Conservation (phyloP, 2,113 vertebrate species). For the Melanostigma gelatinosum region DNA sequence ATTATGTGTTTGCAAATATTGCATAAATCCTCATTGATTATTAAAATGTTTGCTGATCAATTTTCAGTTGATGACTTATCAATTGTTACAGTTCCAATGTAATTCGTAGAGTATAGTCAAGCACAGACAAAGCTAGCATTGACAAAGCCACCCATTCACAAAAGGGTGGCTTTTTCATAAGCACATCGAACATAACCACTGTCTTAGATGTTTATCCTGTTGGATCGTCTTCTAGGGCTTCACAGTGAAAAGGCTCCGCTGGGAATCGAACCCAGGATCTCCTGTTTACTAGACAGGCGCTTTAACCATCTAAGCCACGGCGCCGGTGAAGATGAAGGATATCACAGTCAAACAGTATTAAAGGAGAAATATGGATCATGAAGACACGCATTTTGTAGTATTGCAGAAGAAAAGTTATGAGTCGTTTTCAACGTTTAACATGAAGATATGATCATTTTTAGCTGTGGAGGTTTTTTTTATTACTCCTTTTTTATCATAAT, state of each 20-base stretch:
- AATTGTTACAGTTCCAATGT: not conserved
- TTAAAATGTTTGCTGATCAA: not conserved
- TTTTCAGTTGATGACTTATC: not conserved
- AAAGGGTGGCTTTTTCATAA: too few relatives aligned
- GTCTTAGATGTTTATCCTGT: too few relatives aligned
- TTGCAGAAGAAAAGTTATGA: too few relatives aligned
- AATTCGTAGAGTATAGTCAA: not conserved
- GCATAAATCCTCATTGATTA: not conserved
- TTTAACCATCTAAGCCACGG: conserved; percentile 5
- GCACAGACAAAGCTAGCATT: not conserved
- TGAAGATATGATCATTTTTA: too few relatives aligned
- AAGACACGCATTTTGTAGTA: too few relatives aligned
- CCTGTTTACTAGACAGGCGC: conserved; percentile 5
- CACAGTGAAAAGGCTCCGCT: not conserved
- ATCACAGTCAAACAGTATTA: too few relatives aligned
- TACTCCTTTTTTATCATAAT: not conserved
- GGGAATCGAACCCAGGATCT: conserved; percentile 3
- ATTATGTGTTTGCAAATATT: too few relatives aligned
- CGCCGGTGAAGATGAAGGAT: not conserved
- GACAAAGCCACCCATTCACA: too few relatives aligned
- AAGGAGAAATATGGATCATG: not conserved
- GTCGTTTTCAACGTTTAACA: too few relatives aligned
- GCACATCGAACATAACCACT: too few relatives aligned
- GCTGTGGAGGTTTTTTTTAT: not conserved
- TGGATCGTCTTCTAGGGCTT: too few relatives aligned